Conservation (phyloP, 2,113 vertebrate genomes). For the Cromileptes altivelis region DNA sequence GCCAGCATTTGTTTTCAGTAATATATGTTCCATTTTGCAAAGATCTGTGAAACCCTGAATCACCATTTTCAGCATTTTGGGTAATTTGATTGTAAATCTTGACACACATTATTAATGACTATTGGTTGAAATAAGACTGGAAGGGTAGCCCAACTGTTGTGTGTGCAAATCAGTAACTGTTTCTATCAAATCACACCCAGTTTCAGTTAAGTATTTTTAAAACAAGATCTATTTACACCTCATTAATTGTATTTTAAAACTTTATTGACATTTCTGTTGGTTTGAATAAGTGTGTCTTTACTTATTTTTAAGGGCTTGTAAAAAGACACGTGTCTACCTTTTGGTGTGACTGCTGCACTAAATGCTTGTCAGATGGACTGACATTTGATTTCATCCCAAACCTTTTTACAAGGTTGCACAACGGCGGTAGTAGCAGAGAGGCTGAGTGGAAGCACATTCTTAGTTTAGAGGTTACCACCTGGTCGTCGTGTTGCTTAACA, state of each 20-base stretch:
- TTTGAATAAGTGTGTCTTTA: not conserved
- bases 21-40: slow-evolving; percentile 40
- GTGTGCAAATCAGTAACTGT: not conserved
- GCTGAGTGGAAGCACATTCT: slow-evolving; percentile 7
- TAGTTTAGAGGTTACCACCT: not conserved
- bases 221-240: slow-evolving; percentile 11
- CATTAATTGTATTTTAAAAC: not conserved
- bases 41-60: slow-evolving; percentile 39
- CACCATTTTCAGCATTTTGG: slow-evolving; percentile 26
- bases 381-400: not conserved
- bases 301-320: not conserved
- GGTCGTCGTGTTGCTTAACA: not conserved
- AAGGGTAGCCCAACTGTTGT: not conserved
- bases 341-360: not conserved
- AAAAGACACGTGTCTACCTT: not conserved
- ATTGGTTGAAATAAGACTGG: not conserved
- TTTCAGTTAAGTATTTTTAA: not conserved
- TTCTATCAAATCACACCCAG: not conserved
- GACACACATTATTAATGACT: slow-evolving; percentile 5
- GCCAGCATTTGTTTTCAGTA: slow-evolving; percentile 60
- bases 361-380: slow-evolving; percentile 10
- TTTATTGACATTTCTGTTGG: slow-evolving; percentile 20
- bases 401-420: not conserved
- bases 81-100: not conserved
- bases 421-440: not conserved